Evolutionary conservation across 2,797 vertebrate species (phyloP).

Genomic region (Pterois miles): DNA sequence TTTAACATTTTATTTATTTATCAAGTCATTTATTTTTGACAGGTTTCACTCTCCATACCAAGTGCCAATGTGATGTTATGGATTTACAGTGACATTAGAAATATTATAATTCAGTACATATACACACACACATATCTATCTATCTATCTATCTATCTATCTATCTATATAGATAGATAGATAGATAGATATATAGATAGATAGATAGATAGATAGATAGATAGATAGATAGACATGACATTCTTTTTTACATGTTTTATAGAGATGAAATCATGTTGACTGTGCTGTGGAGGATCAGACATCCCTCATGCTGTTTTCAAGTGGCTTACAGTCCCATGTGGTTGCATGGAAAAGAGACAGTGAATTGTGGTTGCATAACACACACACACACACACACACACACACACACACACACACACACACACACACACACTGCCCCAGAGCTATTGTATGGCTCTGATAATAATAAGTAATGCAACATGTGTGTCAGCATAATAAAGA

Average conservation of each 20-base stretch:
- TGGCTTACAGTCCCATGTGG: slow-evolving; percentile 43
- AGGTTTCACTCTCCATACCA: neutral
- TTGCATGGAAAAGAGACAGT: neutral
- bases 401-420: slow-evolving; percentile 10
- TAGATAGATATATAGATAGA: too few species aligned
- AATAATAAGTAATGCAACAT: neutral
- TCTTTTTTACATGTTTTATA: too few species aligned
- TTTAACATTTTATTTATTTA: too few species aligned
- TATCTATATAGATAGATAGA: too few species aligned
- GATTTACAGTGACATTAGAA: neutral
- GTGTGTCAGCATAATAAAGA: neutral
- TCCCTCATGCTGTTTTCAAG: slow-evolving; percentile 14
- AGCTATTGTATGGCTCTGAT: neutral
- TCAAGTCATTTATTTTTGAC: too few species aligned
- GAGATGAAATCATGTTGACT: neutral
- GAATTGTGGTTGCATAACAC: slow-evolving; percentile 29
- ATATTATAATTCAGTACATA: too few species aligned
- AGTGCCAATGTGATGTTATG: neutral
- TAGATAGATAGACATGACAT: too few species aligned
- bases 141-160: too few species aligned
- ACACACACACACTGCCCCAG: neutral
- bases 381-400: neutral
- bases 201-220: too few species aligned
- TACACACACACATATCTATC: too few species aligned
- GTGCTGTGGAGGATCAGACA: slow-evolving; percentile 27